Conservation (phyloP, 1,140 invertebrate genomes). For the Diabrotica virgifera region DNA sequence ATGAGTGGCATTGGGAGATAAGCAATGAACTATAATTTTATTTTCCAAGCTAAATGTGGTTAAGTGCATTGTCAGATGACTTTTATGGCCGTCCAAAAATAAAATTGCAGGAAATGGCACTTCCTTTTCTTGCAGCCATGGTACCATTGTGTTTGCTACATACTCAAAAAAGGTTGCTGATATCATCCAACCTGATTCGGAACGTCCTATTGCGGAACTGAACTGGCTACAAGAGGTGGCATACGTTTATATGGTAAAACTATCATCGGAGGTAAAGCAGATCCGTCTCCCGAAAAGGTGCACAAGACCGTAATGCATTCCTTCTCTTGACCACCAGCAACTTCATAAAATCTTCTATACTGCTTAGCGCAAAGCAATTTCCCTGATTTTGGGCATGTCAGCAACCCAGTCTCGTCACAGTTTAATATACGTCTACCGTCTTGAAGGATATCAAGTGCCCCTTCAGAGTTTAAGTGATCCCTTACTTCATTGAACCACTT, state of each 20-base stretch:
- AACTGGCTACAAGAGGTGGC: slow-evolving; percentile 32
- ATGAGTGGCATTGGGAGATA: slow-evolving; percentile 43
- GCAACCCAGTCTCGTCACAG: no score
- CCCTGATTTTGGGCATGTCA: no score
- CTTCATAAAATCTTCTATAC: no score
- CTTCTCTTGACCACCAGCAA: no score
- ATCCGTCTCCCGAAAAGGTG: slow-evolving; percentile 30
- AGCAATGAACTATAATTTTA: slow-evolving; percentile 36
- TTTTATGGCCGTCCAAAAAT: slow-evolving; percentile 46
- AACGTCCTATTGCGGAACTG: slow-evolving; percentile 39
- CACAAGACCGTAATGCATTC: slow-evolving; percentile 37
- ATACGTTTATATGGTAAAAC: slow-evolving; percentile 36
- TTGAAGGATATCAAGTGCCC: no score
- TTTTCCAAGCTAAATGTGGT: slow-evolving; percentile 38
- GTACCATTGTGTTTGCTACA: slow-evolving; percentile 42
- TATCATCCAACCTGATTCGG: slow-evolving; percentile 47
- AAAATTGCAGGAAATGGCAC: slow-evolving; percentile 42
- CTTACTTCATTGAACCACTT: no score
- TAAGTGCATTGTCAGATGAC: slow-evolving; percentile 37
- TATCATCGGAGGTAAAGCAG: slow-evolving; percentile 32
- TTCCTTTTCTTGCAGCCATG: slow-evolving; percentile 32
- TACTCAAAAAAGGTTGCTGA: slow-evolving; percentile 46
- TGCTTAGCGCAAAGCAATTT: no score
- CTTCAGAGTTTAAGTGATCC: no score
- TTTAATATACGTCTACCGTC: no score